Evolutionary conservation across 2,113 vertebrate genomes (phyloP).

Genomic region (Macaca fascicularis): T2T-MFA8v1.1 NC_088384.1:8893501-8894000

Average conservation of each 20-base stretch:
- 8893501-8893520: neutral
- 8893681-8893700: neutral
- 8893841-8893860: neutral
- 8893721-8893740: too few species aligned
- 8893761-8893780: too few species aligned
- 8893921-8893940: neutral
- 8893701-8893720: neutral
- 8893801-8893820: neutral
- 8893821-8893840: neutral
- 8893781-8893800: neutral
- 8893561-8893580: neutral
- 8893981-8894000: too few species aligned
- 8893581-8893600: neutral
- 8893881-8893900: neutral
- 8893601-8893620: neutral
- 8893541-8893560: fast-evolving
- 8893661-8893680: neutral
- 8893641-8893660: neutral
- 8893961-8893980: neutral
- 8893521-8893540: neutral
- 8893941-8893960: neutral
- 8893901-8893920: neutral
- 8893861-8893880: neutral
- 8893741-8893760: too few species aligned
- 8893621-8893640: neutral